These are phyloP conservation scores for Neolamprologus variostigma DNA, from an alignment of 2,113 vertebrate genomes.

Conservation along the genomic window DNA sequence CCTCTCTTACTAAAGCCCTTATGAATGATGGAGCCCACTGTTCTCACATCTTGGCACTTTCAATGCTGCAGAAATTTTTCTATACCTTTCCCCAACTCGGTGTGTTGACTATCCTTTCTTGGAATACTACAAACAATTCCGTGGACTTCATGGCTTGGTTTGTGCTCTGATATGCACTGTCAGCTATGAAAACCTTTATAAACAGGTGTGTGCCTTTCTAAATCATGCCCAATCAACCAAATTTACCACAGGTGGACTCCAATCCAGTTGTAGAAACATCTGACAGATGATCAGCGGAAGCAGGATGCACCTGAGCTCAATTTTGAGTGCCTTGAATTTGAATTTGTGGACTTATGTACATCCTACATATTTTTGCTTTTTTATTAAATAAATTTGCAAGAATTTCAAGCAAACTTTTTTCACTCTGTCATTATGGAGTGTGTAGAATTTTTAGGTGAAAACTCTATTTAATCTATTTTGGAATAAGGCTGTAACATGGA, in stretches of 20 bases:
- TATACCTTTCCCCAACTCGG: not conserved
- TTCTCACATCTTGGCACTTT: not conserved
- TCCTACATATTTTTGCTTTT: not conserved
- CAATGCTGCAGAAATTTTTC: not conserved
- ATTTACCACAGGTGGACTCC: not conserved
- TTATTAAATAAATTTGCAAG: not conserved
- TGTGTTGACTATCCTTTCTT: not conserved
- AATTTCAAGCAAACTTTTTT: not conserved
- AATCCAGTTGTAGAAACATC: not conserved
- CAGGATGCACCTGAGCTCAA: not conserved
- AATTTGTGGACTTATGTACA: not conserved
- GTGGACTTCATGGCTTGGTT: not conserved
- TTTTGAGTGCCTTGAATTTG: not conserved
- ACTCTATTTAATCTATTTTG: not conserved
- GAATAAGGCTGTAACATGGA: not conserved
- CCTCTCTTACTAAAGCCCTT: not conserved
- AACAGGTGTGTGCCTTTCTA: not conserved
- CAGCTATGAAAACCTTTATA: not conserved
- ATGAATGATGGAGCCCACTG: not conserved
- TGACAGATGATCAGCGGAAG: not conserved
- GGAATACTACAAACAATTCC: not conserved
- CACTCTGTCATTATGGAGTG: not conserved
- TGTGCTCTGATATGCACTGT: not conserved
- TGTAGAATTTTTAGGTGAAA: not conserved
- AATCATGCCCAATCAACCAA: not conserved